phyloP scores from a whole-genome alignment of 2,888 invertebrate species.

The Megastigmus dorsalis region DNA sequence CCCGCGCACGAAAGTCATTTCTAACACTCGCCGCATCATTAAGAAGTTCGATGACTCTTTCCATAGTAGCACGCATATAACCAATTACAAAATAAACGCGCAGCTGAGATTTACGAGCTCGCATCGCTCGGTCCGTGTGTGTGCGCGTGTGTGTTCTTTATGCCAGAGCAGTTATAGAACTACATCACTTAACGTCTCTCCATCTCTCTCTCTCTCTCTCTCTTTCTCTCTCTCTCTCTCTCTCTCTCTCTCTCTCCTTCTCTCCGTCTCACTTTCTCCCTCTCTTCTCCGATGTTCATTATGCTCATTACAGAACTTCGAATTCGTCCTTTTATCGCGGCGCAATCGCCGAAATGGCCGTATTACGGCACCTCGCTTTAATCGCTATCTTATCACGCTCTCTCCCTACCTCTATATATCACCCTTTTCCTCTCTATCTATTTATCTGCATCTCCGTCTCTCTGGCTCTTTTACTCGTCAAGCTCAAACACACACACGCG shows the following conservation, averaged over 20 bases:
- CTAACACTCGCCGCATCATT: neutral
- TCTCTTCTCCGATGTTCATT: constrained; percentile 13
- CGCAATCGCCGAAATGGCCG: constrained; percentile 2
- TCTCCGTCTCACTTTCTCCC: too few relatives aligned
- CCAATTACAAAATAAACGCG: constrained; percentile 20
- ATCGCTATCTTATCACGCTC: constrained; percentile 30
- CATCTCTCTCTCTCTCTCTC: too few relatives aligned
- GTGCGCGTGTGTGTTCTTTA: too few relatives aligned
- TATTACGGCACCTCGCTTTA: neutral
- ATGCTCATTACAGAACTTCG: constrained; percentile 26
- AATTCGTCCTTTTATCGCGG: constrained; percentile 29
- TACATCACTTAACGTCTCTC: constrained; percentile 31
- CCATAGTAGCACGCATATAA: neutral
- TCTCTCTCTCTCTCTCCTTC: too few relatives aligned
- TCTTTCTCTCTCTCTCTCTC: too few relatives aligned
- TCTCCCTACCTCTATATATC: neutral
- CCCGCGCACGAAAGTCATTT: neutral
- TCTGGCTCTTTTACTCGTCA: neutral
- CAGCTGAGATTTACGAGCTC: neutral
- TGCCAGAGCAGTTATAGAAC: neutral
- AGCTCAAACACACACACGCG: too few relatives aligned
- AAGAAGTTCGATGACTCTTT: constrained; percentile 7
- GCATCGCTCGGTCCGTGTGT: too few relatives aligned
- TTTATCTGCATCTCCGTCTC: neutral
- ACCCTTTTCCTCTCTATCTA: too few relatives aligned